Evolutionary conservation across 2,113 vertebrate genomes (phyloP).

Genomic region (Zapornia atra): DNA sequence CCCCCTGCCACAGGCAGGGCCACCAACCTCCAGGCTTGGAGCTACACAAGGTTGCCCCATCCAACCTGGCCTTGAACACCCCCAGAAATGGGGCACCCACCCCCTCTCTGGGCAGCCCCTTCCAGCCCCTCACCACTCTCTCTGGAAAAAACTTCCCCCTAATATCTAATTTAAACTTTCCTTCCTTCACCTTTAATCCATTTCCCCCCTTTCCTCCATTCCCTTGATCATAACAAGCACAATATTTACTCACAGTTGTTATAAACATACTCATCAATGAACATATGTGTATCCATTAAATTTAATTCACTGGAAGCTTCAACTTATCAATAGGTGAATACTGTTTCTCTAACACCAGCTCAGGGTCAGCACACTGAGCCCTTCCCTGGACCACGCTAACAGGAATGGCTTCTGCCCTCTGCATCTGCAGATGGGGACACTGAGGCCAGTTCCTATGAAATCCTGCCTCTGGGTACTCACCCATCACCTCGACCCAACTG

Average conservation of each 20-base stretch:
- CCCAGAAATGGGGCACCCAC: too few relatives aligned
- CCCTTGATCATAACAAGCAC: not conserved
- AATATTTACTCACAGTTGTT: not conserved
- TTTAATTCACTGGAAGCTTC: not conserved
- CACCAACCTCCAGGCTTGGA: too few relatives aligned
- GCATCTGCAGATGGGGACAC: not conserved
- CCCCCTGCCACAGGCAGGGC: too few relatives aligned
- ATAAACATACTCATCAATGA: not conserved
- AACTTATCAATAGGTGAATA: not conserved
- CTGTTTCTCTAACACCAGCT: not conserved
- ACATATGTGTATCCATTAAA: not conserved
- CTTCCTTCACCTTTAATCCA: too few relatives aligned
- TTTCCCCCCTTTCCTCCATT: not conserved
- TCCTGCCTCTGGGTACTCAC: not conserved
- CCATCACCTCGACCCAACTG: not conserved
- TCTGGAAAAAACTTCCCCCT: too few relatives aligned
- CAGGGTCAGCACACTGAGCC: not conserved
- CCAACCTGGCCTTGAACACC: too few relatives aligned
- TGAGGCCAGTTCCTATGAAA: not conserved
- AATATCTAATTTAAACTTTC: too few relatives aligned
- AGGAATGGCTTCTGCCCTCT: not conserved
- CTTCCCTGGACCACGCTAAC: accelerated
- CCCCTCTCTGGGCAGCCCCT: too few relatives aligned
- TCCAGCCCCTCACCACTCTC: too few relatives aligned
- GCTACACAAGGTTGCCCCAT: too few relatives aligned